Conservation (phyloP, 2,888 invertebrate species). For the Euphydryas editha region DNA sequence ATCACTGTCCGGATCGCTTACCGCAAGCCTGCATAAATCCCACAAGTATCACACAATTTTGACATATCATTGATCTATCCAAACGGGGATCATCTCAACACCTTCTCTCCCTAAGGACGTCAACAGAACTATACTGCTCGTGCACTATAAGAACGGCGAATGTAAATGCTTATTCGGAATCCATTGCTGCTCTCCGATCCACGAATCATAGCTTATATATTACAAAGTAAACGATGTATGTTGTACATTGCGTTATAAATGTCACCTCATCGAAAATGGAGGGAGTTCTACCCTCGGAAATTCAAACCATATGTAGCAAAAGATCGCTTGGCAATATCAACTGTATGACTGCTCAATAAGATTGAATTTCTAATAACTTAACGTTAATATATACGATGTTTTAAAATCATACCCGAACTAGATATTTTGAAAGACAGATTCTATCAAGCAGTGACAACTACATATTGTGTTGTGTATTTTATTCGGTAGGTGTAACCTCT, state of each 20-base stretch:
- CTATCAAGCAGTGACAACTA: conserved; percentile 81
- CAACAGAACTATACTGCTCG: conserved; percentile 52
- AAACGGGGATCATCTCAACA: conserved; percentile 72
- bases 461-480: conserved; percentile 80
- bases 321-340: conserved; percentile 19
- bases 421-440: conserved; percentile 80
- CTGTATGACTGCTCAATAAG: not conserved
- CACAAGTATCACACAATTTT: conserved; percentile 78
- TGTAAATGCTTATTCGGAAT: conserved; percentile 14
- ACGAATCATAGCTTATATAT: no score
- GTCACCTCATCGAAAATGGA: conserved; percentile 15
- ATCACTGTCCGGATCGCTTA: conserved; percentile 71
- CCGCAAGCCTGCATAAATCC: conserved; percentile 70
- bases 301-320: not conserved
- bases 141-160: conserved; percentile 8
- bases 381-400: conserved; percentile 23
- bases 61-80: conserved; percentile 81
- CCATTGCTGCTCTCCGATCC: conserved; percentile 35
- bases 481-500: conserved; percentile 73
- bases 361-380: conserved; percentile 16
- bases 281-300: conserved; percentile 13
- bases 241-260: not conserved
- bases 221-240: conserved; percentile 45
- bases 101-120: conserved; percentile 62
- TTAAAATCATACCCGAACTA: conserved; percentile 45